Evolutionary conservation across 2,888 invertebrate species (phyloP), one percentile per base, ranked within the genome.

Genomic region (Drosophila picticornis): DNA sequence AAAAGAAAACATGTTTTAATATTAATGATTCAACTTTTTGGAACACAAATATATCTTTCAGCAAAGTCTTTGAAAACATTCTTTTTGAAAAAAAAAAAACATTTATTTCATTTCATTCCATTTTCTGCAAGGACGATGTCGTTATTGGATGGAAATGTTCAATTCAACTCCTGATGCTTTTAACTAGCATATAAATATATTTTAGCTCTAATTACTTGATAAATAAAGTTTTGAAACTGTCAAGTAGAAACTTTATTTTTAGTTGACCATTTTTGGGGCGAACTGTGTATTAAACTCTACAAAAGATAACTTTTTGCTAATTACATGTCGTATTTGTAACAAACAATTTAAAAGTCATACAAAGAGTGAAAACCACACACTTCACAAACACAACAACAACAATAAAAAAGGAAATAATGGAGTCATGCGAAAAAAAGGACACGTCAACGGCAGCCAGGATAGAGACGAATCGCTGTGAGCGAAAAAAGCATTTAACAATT

Each of bases 401-500:
- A 38, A 38, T 27, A 34, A 60, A 57, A 51, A 46, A 31, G 43
- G 10, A 43, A 46, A 29, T 31, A 29, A 40, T 16, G 11, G 6
- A 51, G 51, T 29, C 29, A 13, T 29, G 29, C 29, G 7, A 27
- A 38, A 65, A 70, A 67, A 65, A 60, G 75, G 75, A 79, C 65
- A 64, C 68, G 75, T 75, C 86, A 83, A 70, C 72, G 53, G 48
- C 80, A 76, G 77, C 13, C 56, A 55, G 61, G 46, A 38, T 2
- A 7, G 13, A 19, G 9, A 52, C 7, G 46, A 68, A 31, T 50
- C 16, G 79, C 71, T 78, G 56, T 7, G 36, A 61, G 80, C 72
- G 74, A 70, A 80, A 79, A 81, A 81, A 87, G 71, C 85, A 84
- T 87, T 84, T 84, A 84, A 81, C 89, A 72, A 81, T 88, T 89